A percentile compares a stretch with the other conserved stretches of the same genome.
These are phyloP conservation scores for Poeciliopsis occidentalis DNA, from an alignment of 2,113 vertebrate genomes.

Conservation along the genomic window DNA sequence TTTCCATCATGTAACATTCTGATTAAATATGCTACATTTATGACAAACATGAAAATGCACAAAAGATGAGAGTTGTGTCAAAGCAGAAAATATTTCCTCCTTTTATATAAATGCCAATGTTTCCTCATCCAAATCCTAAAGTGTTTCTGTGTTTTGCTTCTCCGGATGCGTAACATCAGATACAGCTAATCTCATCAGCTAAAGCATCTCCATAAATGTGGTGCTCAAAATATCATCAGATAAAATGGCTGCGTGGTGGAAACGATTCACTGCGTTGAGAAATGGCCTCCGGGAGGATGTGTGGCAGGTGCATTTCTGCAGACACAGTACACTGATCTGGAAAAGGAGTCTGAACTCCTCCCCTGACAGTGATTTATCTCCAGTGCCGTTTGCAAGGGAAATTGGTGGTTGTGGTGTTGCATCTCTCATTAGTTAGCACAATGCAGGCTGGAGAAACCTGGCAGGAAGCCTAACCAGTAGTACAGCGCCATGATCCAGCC, in stretches of 20 bases:
- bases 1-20: too few relatives aligned
- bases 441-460: slow-evolving; percentile 23
- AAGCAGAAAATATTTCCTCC: background rate
- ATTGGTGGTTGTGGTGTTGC: slow-evolving; percentile 13
- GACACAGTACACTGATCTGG: too few relatives aligned
- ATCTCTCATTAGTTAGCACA: slow-evolving; percentile 28
- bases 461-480: slow-evolving; percentile 16
- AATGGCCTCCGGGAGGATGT: too few relatives aligned
- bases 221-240: too few relatives aligned
- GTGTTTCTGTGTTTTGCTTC: background rate
- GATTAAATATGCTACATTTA: background rate
- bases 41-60: background rate
- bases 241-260: too few relatives aligned
- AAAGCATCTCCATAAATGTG: too few relatives aligned
- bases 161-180: background rate
- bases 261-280: too few relatives aligned
- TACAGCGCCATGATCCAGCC: slow-evolving; percentile 7
- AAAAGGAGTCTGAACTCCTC: too few relatives aligned
- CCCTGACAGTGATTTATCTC: background rate
- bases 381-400: slow-evolving; percentile 10
- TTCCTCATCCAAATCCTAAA: background rate
- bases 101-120: background rate
- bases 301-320: too few relatives aligned
- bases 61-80: background rate
- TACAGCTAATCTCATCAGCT: background rate